A percentile compares a stretch with the other conserved stretches of the same genome.
Evolutionary conservation across 2,113 vertebrate species (phyloP).

Genomic region (Catharus bicknelli): DNA sequence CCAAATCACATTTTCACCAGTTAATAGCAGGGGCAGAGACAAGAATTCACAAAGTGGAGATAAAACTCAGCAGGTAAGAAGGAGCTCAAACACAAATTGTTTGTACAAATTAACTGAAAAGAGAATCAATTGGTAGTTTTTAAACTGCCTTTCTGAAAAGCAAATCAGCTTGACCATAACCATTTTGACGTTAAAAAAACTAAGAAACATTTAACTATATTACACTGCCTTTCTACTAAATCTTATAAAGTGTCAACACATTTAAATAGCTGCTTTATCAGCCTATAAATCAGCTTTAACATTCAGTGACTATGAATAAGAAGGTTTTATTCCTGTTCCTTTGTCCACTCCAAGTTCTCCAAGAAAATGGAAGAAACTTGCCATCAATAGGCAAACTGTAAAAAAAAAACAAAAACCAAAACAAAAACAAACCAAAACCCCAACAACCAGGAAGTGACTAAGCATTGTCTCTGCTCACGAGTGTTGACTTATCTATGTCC

Average conservation of each 20-base stretch:
- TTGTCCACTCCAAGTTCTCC: not conserved
- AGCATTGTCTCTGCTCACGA: not conserved
- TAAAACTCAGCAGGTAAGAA: not conserved
- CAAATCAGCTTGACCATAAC: not conserved
- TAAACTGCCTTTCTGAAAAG: not conserved
- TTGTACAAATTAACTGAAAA: not conserved
- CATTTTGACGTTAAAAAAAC: not conserved
- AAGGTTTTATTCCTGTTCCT: not conserved
- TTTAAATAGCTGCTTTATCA: not conserved
- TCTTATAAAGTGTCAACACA: not conserved
- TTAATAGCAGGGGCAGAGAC: not conserved
- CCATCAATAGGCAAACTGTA: not conserved
- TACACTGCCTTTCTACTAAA: not conserved
- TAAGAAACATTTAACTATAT: not conserved
- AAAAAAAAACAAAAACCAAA: not conserved
- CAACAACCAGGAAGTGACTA: not conserved
- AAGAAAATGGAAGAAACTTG: not conserved
- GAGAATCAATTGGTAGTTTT: not conserved
- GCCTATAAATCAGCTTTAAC: not conserved
- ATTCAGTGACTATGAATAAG: not conserved
- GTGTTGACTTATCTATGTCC: not conserved
- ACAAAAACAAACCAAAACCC: too few species aligned
- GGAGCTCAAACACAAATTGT: not conserved
- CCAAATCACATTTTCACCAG: not conserved
- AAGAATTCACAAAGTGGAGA: not conserved